These are phyloP conservation scores for Sphinx pinastri DNA, from an alignment of 2,888 invertebrate species.

Conservation along the genomic window DNA sequence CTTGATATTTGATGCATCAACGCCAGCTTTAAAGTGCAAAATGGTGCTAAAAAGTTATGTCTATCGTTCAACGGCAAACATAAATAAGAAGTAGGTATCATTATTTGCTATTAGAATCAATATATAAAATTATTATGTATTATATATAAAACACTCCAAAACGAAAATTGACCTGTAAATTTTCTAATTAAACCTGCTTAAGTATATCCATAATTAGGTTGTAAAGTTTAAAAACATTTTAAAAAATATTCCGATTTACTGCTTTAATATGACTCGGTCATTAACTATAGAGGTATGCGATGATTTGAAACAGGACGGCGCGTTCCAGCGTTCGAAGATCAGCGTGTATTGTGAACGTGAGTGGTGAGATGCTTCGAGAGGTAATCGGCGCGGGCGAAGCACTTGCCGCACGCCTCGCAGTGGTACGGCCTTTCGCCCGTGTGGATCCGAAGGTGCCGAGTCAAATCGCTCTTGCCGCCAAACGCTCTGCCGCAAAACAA, in stretches of 20 bases:
- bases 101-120: constrained; percentile 55
- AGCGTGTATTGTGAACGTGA: constrained; percentile 91
- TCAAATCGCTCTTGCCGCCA: constrained; percentile 94
- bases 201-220: constrained; percentile 62
- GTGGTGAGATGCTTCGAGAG: constrained; percentile 95
- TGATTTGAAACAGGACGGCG: constrained; percentile 62
- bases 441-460: constrained; percentile 93
- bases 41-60: constrained; percentile 34
- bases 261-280: constrained; percentile 70
- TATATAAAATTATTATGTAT: constrained; percentile 70
- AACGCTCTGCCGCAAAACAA: constrained; percentile 95
- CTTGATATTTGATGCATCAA: neutral
- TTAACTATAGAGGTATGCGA: constrained; percentile 57
- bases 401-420: constrained; percentile 96
- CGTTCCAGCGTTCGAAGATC: constrained; percentile 53
- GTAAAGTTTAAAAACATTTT: constrained; percentile 79
- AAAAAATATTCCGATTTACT: constrained; percentile 80
- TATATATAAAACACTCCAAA: constrained; percentile 74
- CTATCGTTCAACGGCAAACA: constrained; percentile 52
- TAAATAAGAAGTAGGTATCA: constrained; percentile 32
- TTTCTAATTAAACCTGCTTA: constrained; percentile 77
- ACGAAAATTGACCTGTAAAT: constrained; percentile 73
- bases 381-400: constrained; percentile 95
- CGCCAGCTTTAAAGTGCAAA: constrained; percentile 37
- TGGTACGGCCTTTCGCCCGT: constrained; percentile 95